These are phyloP conservation scores for Diabrotica virgifera DNA, from an alignment of 1,140 invertebrate species.

Conservation along the genomic window DNA sequence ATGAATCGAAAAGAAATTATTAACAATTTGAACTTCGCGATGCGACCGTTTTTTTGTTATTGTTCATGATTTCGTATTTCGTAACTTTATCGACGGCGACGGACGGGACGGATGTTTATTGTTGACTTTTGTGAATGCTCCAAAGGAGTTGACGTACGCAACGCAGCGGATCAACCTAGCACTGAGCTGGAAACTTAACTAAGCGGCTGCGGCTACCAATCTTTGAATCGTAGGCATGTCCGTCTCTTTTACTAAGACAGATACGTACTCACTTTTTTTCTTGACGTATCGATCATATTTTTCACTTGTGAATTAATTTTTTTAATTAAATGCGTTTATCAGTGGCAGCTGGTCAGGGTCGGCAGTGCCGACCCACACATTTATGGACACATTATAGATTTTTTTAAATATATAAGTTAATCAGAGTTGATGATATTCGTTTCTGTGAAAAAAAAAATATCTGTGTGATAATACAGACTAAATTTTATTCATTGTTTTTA, in stretches of 20 bases:
- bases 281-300: too few relatives aligned
- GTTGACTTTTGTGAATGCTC: neutral
- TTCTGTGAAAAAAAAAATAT: too few relatives aligned
- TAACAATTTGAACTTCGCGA: constrained; percentile 1
- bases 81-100: neutral
- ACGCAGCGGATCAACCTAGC: neutral
- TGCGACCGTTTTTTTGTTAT: constrained; percentile 5
- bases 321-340: too few relatives aligned
- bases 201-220: constrained; percentile 6
- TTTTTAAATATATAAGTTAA: too few relatives aligned
- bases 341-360: too few relatives aligned
- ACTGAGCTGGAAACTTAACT: constrained; percentile 1
- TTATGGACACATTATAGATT: too few relatives aligned
- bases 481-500: too few relatives aligned
- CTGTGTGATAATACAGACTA: too few relatives aligned
- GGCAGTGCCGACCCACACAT: too few relatives aligned
- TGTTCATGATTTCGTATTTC: constrained; percentile 18
- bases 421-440: too few relatives aligned
- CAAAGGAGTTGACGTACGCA: neutral
- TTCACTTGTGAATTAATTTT: too few relatives aligned
- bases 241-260: neutral
- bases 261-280: neutral
- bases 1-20: constrained; percentile 6
- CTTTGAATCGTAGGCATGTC: constrained; percentile 13
- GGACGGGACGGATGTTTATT: neutral